Percentiles rank a stretch among this genome's conserved stretches.
Conservation (phyloP, 2,888 invertebrate genomes). For the Biston betularia region DNA sequence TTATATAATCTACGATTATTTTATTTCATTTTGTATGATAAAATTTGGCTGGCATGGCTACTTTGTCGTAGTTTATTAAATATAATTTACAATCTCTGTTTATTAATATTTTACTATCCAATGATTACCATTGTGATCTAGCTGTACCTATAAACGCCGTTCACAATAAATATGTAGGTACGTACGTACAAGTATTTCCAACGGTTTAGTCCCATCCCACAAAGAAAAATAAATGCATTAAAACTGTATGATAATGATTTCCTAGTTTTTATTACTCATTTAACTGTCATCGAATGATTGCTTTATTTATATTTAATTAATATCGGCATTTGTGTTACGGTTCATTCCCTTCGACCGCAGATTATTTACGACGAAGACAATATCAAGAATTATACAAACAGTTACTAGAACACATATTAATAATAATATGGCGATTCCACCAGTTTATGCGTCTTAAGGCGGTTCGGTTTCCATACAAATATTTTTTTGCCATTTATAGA, state of each 20-base stretch:
- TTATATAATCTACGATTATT: too few relatives aligned
- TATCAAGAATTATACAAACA: too few relatives aligned
- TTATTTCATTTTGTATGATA: too few relatives aligned
- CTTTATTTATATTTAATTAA: background rate
- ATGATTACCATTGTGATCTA: background rate
- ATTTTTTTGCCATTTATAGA: too few relatives aligned
- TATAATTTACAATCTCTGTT: too few relatives aligned
- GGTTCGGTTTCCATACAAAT: too few relatives aligned
- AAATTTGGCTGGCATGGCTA: too few relatives aligned
- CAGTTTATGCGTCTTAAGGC: too few relatives aligned
- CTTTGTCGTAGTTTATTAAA: too few relatives aligned
- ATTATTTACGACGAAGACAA: background rate
- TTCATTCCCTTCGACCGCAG: background rate
- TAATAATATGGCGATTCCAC: too few relatives aligned
- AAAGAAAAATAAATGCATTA: background rate
- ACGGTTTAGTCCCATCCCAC: background rate
- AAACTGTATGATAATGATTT: constrained; percentile 15
- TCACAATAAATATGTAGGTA: background rate
- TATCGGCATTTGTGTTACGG: background rate
- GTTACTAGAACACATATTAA: too few relatives aligned
- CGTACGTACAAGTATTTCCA: too few relatives aligned
- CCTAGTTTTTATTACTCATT: constrained; percentile 22
- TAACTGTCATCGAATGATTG: background rate
- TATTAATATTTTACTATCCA: background rate
- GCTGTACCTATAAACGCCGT: background rate